Percentiles rank a stretch among this genome's conserved stretches.
phyloP scores from a whole-genome alignment of 2,797 vertebrate species.

The Epinephelus malabaricus region DNA sequence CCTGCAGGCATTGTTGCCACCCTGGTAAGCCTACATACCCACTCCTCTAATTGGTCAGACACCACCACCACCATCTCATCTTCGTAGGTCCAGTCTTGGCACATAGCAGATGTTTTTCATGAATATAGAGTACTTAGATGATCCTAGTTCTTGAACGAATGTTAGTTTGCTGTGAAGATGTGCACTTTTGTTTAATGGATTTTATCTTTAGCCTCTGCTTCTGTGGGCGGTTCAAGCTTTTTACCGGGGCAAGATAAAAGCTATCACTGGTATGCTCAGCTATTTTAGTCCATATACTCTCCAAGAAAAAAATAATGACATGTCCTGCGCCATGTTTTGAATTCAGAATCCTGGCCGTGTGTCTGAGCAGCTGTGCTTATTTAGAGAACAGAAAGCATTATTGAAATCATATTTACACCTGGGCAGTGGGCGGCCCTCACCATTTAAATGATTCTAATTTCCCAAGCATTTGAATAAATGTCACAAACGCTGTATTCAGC shows the following conservation, averaged over 20 bases:
- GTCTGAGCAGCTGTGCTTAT: conserved; percentile 60
- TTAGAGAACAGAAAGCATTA: conserved; percentile 60
- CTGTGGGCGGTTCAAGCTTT: conserved; percentile 61
- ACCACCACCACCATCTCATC: neutral
- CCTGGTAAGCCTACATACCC: neutral
- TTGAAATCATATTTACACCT: conserved; percentile 76
- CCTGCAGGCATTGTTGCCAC: neutral
- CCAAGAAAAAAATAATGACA: conserved; percentile 34
- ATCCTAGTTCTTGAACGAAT: conserved; percentile 72
- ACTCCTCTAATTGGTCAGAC: neutral
- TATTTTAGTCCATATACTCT: conserved; percentile 50
- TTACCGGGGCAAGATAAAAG: conserved; percentile 60
- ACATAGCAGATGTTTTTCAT: conserved; percentile 53
- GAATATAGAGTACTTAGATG: conserved; percentile 53
- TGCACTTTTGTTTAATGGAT: conserved; percentile 72
- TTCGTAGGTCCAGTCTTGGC: conserved; percentile 2
- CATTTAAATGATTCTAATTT: conserved; percentile 73
- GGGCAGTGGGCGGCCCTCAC: conserved; percentile 59
- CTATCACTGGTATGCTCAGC: conserved; percentile 32
- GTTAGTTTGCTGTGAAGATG: conserved; percentile 62
- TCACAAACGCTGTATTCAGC: conserved; percentile 65
- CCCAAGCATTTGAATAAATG: conserved; percentile 67
- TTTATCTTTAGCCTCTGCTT: conserved; percentile 67
- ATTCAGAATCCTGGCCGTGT: conserved; percentile 43
- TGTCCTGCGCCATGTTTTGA: conserved; percentile 36